These are phyloP conservation scores for Onychomys torridus DNA, from an alignment of 2,797 vertebrate species.

Conservation along the genomic window DNA sequence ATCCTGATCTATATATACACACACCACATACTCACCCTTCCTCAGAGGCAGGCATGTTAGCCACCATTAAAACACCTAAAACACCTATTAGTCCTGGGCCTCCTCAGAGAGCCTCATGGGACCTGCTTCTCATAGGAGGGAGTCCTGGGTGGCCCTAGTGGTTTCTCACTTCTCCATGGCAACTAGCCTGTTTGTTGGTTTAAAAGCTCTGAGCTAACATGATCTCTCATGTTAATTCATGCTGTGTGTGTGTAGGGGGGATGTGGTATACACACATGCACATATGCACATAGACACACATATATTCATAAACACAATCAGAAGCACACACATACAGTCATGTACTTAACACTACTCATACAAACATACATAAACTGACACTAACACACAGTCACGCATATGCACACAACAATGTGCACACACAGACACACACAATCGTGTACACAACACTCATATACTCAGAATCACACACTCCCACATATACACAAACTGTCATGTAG, in stretches of 20 bases:
- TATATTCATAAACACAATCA: not conserved
- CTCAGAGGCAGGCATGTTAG: not conserved
- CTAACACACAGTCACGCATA: not conserved
- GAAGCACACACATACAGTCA: not conserved
- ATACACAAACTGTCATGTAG: not conserved
- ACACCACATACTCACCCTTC: not conserved
- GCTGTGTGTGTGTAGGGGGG: not conserved
- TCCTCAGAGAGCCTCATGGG: not conserved
- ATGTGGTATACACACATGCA: not conserved
- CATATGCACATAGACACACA: not conserved
- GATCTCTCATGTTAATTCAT: slow-evolving; percentile 6
- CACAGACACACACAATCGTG: not conserved
- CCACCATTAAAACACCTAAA: not conserved
- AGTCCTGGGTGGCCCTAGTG: slow-evolving; percentile 45
- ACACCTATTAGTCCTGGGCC: not conserved
- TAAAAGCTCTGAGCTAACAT: slow-evolving; percentile 15
- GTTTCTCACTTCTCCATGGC: slow-evolving; percentile 20
- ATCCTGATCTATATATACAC: not conserved
- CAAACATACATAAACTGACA: not conserved
- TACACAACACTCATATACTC: not conserved
- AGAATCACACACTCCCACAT: not conserved
- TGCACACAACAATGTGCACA: not conserved
- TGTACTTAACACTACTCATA: not conserved
- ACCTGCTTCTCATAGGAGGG: slow-evolving; percentile 35
- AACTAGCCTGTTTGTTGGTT: slow-evolving; percentile 57